These are phyloP conservation scores for Malurus alboscapulatus DNA, from an alignment of 2,113 vertebrate genomes.

Conservation along the genomic window DNA sequence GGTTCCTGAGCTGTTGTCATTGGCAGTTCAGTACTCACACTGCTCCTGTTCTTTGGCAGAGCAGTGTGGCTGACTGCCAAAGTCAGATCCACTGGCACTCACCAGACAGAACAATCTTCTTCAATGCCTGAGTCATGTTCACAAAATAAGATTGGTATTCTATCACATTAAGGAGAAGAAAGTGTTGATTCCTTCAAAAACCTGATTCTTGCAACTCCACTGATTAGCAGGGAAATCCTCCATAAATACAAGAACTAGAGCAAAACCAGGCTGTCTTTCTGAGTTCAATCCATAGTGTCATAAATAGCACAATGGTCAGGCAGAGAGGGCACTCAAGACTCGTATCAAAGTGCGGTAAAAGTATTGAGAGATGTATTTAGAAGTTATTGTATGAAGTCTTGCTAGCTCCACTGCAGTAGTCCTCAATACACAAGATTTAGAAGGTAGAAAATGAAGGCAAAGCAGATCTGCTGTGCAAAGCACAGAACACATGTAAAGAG, in stretches of 20 bases:
- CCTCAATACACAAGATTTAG: background rate
- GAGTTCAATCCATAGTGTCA: background rate
- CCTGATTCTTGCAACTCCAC: background rate
- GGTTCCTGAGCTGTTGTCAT: background rate
- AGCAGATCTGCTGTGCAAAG: background rate
- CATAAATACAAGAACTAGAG: background rate
- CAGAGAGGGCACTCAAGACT: background rate
- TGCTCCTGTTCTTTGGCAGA: background rate
- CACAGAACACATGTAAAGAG: background rate
- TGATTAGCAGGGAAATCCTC: background rate
- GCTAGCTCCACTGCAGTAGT: background rate
- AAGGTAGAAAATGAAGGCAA: background rate
- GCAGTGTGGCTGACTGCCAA: background rate
- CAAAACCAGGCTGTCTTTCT: background rate
- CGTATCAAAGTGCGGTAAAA: background rate
- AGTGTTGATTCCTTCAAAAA: background rate
- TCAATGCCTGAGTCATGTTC: background rate
- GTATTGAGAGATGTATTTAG: background rate
- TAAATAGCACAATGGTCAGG: background rate
- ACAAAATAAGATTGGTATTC: background rate
- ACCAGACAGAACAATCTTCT: background rate
- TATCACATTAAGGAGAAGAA: background rate
- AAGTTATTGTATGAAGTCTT: background rate
- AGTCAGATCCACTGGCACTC: background rate
- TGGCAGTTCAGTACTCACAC: background rate